phyloP scores from a whole-genome alignment of 2,113 vertebrate genomes.

The Hippoglossus stenolepis region DNA sequence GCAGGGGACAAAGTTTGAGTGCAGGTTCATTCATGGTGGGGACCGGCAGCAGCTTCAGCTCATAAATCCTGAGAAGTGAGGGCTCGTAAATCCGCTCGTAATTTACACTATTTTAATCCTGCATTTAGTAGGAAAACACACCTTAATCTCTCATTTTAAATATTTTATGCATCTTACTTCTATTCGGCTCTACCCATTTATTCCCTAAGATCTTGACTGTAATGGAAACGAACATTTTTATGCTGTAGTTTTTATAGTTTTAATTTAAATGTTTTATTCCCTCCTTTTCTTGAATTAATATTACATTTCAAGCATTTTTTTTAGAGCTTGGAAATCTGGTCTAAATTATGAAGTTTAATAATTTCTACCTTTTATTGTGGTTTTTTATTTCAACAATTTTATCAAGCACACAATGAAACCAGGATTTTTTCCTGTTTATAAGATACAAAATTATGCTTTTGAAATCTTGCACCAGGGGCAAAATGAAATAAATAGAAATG shows the following conservation, averaged over 20 bases:
- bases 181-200: neutral
- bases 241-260: neutral
- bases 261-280: neutral
- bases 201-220: neutral
- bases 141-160: neutral
- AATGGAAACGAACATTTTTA: neutral
- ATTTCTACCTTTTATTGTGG: neutral
- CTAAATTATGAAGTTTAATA: neutral
- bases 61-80: constrained; percentile 5
- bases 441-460: neutral
- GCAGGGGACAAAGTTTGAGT: constrained; percentile 68
- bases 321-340: neutral
- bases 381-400: neutral
- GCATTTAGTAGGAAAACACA: neutral
- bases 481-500: neutral
- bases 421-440: neutral
- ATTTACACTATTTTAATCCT: neutral
- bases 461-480: constrained; percentile 6
- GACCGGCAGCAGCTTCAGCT: constrained; percentile 32
- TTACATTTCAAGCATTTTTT: neutral
- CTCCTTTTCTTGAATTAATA: neutral
- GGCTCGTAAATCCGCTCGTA: constrained; percentile 17
- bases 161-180: neutral
- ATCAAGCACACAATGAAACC: neutral
- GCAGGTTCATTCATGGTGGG: constrained; percentile 39